Evolutionary conservation across 2,888 invertebrate species (phyloP), one percentile per base, ranked within the genome.

Genomic region (Eudemis profundana): DNA sequence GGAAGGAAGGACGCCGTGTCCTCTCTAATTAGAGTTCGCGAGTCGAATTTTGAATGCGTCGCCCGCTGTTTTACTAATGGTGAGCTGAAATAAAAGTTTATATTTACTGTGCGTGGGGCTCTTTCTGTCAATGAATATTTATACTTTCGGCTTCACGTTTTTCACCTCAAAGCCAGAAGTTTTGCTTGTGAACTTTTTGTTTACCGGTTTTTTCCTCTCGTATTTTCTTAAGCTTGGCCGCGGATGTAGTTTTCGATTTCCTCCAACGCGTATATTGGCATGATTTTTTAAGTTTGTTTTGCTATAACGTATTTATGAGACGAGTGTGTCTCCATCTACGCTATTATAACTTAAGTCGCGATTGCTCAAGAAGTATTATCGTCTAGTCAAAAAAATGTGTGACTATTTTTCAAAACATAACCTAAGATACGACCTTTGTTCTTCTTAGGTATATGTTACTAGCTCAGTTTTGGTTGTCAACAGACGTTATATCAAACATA

Each of bases 1-100:
- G 78, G 75, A 75, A 83, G 82, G 83, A 83, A 84, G 81, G 75
- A 80, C 82, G 78, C 78, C 76, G 79, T 87, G 89, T 89, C 86
- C 78, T 83, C 80, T 82, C 82, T 90, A 91, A 91, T 91, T 90
- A 89, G 87, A 87, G 88, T 84, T 87, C 85, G 84, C 86, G 86
- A 85, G 81, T 86, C 84, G 90, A 90, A 90, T 91, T 89, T 88
- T 84, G 87, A 90, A 90, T 90, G 86, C 83, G 81, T 83, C 83
- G 78, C 81, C 78, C 74, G 76, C 74, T 78, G 78, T 73, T 78
- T 77, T 76, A 77, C 83, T 86, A 86, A 88, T 85, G 85, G 87
- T 75, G 78, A 79, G 83, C 83, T 84, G 83, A 85, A 90, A 90
- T 89, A 90, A 90, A 90, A 91, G 89, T 90, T 90, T 89, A 85